Percentiles rank a stretch among this genome's conserved stretches.
phyloP scores from a whole-genome alignment of 2,797 vertebrate species.

The Lepus oiostolus region DNA sequence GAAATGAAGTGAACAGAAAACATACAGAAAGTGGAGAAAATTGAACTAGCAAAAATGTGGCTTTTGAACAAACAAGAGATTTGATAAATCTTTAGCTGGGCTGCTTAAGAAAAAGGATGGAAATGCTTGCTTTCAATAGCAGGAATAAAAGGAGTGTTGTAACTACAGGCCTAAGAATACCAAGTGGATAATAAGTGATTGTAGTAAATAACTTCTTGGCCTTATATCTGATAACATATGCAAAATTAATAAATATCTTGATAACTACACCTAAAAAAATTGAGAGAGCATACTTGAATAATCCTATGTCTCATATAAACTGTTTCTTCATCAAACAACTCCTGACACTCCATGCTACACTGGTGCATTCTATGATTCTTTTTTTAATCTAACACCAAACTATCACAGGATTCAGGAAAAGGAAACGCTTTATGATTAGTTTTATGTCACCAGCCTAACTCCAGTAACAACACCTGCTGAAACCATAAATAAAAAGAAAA shows the following conservation, averaged over 20 bases:
- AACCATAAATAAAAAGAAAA: neutral
- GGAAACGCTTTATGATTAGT: neutral
- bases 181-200: neutral
- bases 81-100: neutral
- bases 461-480: neutral
- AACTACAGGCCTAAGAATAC: neutral
- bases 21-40: neutral
- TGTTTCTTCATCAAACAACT: neutral
- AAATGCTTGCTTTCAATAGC: neutral
- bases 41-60: neutral
- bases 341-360: neutral
- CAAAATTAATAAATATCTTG: neutral
- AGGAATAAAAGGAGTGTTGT: neutral
- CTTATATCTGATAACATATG: neutral
- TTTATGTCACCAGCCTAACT: neutral
- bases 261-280: neutral
- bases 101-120: neutral
- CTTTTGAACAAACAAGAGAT: neutral
- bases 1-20: neutral
- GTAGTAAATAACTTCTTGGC: neutral
- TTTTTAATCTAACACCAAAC: neutral
- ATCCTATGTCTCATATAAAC: neutral
- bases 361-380: neutral
- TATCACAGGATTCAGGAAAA: neutral
- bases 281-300: neutral